phyloP scores from a whole-genome alignment of 2,113 vertebrate species.

The Tachuris rubrigastra region DNA sequence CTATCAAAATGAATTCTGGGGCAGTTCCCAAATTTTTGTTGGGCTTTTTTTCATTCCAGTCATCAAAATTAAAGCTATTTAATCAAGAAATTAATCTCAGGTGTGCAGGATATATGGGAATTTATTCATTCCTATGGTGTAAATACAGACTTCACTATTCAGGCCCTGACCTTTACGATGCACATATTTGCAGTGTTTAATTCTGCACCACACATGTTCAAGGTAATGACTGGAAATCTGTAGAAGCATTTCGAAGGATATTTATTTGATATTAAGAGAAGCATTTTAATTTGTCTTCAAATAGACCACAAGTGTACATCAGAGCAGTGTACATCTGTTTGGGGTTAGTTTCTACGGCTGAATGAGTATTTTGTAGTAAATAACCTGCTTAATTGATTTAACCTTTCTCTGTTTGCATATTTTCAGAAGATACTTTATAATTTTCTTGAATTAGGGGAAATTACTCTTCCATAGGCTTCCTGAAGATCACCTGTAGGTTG shows the following conservation, averaged over 20 bases:
- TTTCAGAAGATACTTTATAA: neutral
- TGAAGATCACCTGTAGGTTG: conserved; percentile 33
- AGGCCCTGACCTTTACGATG: neutral
- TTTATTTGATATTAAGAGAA: conserved; percentile 48
- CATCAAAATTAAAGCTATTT: neutral
- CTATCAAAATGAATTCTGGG: neutral
- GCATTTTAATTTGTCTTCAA: conserved; percentile 34
- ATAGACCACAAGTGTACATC: conserved; percentile 10
- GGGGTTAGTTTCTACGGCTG: neutral
- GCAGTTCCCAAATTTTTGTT: neutral
- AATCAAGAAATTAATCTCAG: neutral
- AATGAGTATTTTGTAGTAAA: conserved; percentile 50
- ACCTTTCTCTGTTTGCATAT: conserved; percentile 43
- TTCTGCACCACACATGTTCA: neutral
- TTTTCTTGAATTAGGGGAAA: conserved; percentile 35
- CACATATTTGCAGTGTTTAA: neutral
- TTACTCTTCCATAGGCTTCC: neutral
- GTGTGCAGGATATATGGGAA: neutral
- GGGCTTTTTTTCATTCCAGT: neutral
- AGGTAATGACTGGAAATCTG: neutral
- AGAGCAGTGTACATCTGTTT: conserved; percentile 7
- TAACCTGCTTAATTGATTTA: conserved; percentile 58
- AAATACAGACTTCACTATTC: neutral
- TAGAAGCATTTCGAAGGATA: conserved; percentile 25
- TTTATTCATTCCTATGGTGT: neutral